These are phyloP conservation scores for Lepus europaeus DNA, from an alignment of 2,113 vertebrate genomes.

Conservation along the genomic window DNA sequence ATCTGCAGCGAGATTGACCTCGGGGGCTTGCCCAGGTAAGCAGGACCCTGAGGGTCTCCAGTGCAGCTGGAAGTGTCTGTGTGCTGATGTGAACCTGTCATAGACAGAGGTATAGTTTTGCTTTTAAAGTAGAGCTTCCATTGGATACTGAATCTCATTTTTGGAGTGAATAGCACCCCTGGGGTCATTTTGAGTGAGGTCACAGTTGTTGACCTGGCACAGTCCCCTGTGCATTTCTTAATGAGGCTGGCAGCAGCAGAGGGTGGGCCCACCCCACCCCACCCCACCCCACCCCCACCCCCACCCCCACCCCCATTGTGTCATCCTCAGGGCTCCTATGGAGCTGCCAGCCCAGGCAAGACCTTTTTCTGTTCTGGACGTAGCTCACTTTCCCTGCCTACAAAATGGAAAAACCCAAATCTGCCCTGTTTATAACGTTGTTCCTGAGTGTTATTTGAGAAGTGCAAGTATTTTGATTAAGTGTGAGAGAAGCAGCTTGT, in stretches of 20 bases:
- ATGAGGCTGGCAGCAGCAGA: accelerated
- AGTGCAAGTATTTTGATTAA: neutral
- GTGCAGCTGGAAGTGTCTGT: neutral
- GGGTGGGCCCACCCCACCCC: accelerated
- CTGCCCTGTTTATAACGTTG: neutral
- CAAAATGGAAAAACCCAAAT: neutral
- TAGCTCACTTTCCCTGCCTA: neutral
- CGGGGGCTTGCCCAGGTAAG: slow-evolving; percentile 94
- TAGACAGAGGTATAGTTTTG: neutral
- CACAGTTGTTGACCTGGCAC: accelerated
- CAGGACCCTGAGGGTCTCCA: accelerated
- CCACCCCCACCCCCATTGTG: neutral
- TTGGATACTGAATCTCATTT: neutral
- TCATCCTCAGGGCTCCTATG: neutral
- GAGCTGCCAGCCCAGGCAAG: neutral
- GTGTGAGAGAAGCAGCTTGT: neutral
- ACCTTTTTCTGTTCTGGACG: neutral
- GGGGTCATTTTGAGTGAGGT: neutral
- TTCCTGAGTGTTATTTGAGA: neutral
- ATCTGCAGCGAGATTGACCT: slow-evolving; percentile 96
- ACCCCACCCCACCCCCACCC: accelerated
- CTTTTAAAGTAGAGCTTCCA: neutral
- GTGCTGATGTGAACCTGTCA: neutral
- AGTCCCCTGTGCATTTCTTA: neutral
- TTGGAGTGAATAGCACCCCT: neutral